Base-by-base conservation (phyloP, 2,888 invertebrate species). In the Chalcosyrphus nemorum region DNA sequence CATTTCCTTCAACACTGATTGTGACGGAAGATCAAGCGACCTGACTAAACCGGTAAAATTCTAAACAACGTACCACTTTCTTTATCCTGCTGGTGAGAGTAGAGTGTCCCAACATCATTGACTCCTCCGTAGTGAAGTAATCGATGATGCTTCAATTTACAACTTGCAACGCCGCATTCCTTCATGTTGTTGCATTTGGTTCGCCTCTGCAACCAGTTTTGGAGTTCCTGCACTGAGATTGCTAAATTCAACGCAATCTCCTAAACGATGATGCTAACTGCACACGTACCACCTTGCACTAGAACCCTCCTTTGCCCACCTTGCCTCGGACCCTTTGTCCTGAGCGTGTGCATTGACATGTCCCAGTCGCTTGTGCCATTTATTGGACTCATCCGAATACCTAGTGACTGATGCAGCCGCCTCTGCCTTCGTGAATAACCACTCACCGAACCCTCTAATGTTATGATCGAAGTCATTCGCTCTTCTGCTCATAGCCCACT, bases 371-470 rank as follows among this genome's bases (percentile, higher is more conserved):
- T 56, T 56, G 11, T 68, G 57, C 13, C 7, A 1, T 1, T 17
- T 47, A 1, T 27, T 21, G 35, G 35, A 11, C 11, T 47, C 47
- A 21, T 47, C 47, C 24, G 57, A 11, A 43, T 43, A 43, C 6
- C 29, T 68, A 0, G 54, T 54, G 11, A 54, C 41, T 11, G 27
- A 11, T n/a, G n/a, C n/a, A n/a, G n/a, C n/a, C n/a, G n/a, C n/a
- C n/a, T n/a, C n/a, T 43, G 66, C 54, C 41, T 65, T 78, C 11
- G 32, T 41, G 17, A 70, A 81, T 6, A 86, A 29, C 80, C 81
- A 82, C 6, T 80, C 47, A 24, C 70, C 76, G 45, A 81, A 81
- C 6, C 41, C 38, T 0, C 5, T 15, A 0, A 86, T 19, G 35
- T 68, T 81, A 1, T 5, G 29, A 0, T 21, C 61, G 0, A 50